Percentiles rank a stretch among this genome's conserved stretches.
These are phyloP conservation scores for Cactoblastis cactorum DNA, from an alignment of 2,888 invertebrate species.

Conservation along the genomic window DNA sequence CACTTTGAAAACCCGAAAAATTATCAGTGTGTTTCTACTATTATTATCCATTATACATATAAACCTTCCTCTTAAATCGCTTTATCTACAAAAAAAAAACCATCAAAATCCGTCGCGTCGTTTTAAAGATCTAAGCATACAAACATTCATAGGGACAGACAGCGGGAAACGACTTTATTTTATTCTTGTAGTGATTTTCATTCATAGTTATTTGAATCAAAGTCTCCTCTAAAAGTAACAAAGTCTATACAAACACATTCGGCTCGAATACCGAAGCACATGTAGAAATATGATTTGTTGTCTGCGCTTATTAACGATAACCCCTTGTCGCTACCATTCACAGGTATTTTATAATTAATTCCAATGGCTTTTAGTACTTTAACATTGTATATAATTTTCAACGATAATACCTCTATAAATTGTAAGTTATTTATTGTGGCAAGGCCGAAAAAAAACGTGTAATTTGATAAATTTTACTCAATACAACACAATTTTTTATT, in stretches of 20 bases:
- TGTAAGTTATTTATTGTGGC: background rate
- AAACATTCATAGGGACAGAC: too few species aligned
- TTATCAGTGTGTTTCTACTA: too few species aligned
- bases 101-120: too few species aligned
- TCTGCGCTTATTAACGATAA: conserved; percentile 12
- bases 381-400: background rate
- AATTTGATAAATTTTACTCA: background rate
- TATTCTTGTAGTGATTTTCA: too few species aligned
- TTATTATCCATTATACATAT: too few species aligned
- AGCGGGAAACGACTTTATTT: too few species aligned
- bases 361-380: background rate
- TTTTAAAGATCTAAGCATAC: too few species aligned
- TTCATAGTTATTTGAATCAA: background rate
- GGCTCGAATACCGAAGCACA: conserved; percentile 22
- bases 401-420: background rate
- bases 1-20: too few species aligned
- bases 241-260: conserved; percentile 13
- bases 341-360: conserved; percentile 10
- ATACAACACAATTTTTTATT: too few species aligned
- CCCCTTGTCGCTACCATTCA: conserved; percentile 12
- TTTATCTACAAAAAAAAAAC: too few species aligned
- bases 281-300: conserved; percentile 18
- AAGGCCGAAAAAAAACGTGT: background rate
- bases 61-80: too few species aligned
- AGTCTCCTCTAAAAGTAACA: background rate